phyloP scores from a whole-genome alignment of 2,113 vertebrate species.

The Elaphurus davidianus region DNA sequence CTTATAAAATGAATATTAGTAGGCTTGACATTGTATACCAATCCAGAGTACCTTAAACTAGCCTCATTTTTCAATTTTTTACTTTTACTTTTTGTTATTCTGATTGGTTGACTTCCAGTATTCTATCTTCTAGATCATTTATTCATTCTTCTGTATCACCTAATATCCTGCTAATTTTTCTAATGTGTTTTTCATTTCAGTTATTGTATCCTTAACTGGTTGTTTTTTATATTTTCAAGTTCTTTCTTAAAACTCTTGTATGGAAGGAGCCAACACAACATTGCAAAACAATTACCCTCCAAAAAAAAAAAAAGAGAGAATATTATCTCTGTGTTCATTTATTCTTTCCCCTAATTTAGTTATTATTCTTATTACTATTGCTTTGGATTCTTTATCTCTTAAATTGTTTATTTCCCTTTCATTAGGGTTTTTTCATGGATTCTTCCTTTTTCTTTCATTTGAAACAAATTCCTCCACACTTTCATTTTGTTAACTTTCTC shows the following conservation, averaged over 20 bases:
- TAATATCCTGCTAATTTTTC: neutral
- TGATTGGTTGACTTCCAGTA: neutral
- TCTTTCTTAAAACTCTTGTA: neutral
- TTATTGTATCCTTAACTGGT: neutral
- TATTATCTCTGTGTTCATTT: neutral
- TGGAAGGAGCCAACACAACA: neutral
- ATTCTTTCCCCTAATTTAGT: neutral
- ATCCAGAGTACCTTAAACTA: neutral
- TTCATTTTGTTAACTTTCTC: neutral
- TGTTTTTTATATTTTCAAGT: neutral
- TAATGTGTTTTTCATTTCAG: neutral
- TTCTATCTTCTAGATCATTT: neutral
- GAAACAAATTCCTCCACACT: neutral
- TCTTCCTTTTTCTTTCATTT: neutral
- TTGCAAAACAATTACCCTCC: neutral
- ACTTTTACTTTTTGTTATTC: neutral
- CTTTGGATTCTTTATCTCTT: neutral
- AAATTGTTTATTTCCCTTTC: neutral
- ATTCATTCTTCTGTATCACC: neutral
- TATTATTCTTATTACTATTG: neutral
- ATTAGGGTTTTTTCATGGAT: neutral
- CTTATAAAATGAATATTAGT: neutral
- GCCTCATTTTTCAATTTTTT: neutral
- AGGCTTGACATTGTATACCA: neutral
- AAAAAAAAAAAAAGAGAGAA: neutral